A percentile compares a stretch with the other conserved stretches of the same genome.
phyloP scores from a whole-genome alignment of 2,888 invertebrate genomes.

The Scrobipalpa costella region DNA sequence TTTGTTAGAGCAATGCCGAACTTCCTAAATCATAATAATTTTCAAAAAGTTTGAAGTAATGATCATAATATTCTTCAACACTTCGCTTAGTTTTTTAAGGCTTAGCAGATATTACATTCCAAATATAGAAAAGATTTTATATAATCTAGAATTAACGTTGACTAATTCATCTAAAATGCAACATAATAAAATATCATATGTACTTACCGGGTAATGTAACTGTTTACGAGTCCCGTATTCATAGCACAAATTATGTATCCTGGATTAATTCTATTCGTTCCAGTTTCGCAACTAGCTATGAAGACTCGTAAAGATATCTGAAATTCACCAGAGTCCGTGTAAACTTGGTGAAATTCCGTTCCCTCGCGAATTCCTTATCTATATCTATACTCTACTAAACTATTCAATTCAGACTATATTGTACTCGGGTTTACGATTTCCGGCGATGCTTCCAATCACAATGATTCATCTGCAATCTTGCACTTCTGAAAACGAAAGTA shows the following conservation, averaged over 20 bases:
- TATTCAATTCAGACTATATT: conserved; percentile 7
- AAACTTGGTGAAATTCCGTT: conserved; percentile 10
- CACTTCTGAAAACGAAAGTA: neutral
- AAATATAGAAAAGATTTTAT: too few relatives aligned
- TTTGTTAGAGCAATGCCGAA: too few relatives aligned
- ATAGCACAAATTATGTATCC: neutral
- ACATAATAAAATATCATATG: neutral
- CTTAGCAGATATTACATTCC: too few relatives aligned
- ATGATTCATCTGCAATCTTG: conserved; percentile 8
- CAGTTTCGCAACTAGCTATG: conserved; percentile 1
- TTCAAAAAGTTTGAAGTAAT: too few relatives aligned
- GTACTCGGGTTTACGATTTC: neutral
- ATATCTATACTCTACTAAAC: neutral
- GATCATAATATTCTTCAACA: too few relatives aligned
- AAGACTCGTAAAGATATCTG: conserved; percentile 6
- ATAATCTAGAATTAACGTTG: too few relatives aligned
- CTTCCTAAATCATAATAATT: too few relatives aligned
- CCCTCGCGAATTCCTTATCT: neutral
- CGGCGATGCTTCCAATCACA: neutral
- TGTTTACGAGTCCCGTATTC: neutral
- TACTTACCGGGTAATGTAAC: too few relatives aligned
- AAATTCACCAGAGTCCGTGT: conserved; percentile 15
- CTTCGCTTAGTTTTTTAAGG: too few relatives aligned
- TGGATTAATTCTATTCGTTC: neutral
- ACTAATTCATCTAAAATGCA: too few relatives aligned